Conservation (phyloP, 2,797 vertebrate genomes). For the Hapalemur alaotrensis region DNA sequence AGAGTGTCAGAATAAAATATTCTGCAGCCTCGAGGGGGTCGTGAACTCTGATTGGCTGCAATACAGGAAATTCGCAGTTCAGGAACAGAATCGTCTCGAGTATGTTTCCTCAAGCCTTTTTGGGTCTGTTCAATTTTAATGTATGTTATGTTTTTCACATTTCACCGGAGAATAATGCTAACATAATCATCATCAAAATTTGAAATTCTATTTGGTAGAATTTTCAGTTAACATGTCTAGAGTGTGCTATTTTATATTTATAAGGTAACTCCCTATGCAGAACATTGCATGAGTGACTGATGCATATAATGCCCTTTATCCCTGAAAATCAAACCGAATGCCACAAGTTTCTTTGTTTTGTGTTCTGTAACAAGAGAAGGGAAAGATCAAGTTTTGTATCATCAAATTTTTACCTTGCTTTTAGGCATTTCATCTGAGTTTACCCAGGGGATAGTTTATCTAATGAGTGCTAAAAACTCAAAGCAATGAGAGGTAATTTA, state of each 20-base stretch:
- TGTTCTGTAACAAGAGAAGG: not conserved
- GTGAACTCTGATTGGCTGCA: not conserved
- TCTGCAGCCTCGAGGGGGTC: not conserved
- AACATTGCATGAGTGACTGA: not conserved
- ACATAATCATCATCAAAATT: not conserved
- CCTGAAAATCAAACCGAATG: accelerated
- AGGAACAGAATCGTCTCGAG: not conserved
- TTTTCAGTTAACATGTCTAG: not conserved
- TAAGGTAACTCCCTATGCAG: not conserved
- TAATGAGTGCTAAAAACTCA: not conserved
- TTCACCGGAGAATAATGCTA: not conserved
- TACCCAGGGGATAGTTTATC: too few relatives aligned
- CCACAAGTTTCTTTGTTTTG: not conserved
- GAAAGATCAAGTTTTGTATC: not conserved
- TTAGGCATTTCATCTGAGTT: not conserved
- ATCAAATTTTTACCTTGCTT: not conserved
- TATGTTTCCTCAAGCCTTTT: not conserved
- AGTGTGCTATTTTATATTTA: not conserved
- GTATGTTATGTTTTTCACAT: not conserved
- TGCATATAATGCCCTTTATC: not conserved
- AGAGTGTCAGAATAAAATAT: not conserved
- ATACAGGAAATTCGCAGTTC: not conserved
- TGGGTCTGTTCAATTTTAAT: not conserved
- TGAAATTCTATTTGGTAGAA: not conserved
- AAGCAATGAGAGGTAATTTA: not conserved